A percentile compares a stretch with the other conserved stretches of the same genome.
These are phyloP conservation scores for Tetranychus cinnabarinus DNA, from an alignment of 1,140 invertebrate species.

Conservation along the genomic window DNA sequence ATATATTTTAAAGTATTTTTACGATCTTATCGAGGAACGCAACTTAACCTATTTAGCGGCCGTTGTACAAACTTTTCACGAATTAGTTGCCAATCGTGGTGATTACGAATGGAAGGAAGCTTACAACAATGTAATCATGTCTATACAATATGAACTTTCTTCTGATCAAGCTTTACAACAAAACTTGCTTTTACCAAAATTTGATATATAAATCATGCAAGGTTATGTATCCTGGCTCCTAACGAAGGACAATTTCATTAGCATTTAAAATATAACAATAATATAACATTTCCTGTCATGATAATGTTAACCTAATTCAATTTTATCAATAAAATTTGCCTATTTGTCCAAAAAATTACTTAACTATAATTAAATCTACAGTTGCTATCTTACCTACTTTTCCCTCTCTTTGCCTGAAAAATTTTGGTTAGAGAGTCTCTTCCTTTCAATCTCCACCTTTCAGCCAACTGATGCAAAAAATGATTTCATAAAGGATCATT, in stretches of 20 bases:
- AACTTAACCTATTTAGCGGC: neutral
- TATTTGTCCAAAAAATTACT: no score
- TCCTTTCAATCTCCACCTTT: neutral
- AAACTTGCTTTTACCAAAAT: neutral
- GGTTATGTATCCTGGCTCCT: no score
- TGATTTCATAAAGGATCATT: neutral
- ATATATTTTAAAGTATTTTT: neutral
- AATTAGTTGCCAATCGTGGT: neutral
- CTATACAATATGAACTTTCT: neutral
- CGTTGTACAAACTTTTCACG: neutral
- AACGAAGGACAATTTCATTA: no score
- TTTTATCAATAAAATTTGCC: no score
- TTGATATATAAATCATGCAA: neutral
- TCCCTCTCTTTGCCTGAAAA: no score
- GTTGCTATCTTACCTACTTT: no score
- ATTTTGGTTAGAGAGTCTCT: neutral
- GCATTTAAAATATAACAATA: no score
- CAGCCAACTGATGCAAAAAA: neutral
- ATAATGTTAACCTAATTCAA: no score
- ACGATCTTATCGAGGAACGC: neutral
- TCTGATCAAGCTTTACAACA: neutral
- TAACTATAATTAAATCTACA: no score
- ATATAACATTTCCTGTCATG: no score
- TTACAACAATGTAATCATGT: neutral
- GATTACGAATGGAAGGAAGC: neutral